Evolutionary conservation across 2,113 vertebrate species (phyloP).

Genomic region (Otocyon megalotis): DNA sequence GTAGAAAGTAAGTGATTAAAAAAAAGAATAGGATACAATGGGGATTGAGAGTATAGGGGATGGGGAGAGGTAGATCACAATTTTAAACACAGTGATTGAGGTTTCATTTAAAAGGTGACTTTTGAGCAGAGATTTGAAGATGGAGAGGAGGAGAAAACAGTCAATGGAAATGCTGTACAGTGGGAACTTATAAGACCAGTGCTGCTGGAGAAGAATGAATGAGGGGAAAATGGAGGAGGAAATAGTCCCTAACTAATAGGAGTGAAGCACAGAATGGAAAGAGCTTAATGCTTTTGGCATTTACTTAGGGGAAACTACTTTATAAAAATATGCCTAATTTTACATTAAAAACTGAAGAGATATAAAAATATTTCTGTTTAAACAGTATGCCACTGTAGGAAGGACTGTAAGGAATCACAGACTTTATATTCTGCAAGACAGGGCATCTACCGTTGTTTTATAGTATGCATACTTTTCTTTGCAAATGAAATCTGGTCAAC

Average conservation of each 20-base stretch:
- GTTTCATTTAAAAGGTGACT: not conserved
- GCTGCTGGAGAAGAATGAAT: not conserved
- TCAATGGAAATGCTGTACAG: not conserved
- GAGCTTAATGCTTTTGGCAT: not conserved
- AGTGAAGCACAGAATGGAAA: not conserved
- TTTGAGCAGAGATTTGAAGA: conserved; percentile 3
- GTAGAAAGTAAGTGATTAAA: not conserved
- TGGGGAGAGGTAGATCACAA: not conserved
- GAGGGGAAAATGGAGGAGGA: not conserved
- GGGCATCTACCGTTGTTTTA: not conserved
- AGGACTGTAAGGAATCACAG: not conserved
- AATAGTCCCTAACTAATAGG: not conserved
- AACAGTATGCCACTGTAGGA: not conserved
- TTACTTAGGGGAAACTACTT: conserved; percentile 17
- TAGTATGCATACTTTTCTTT: not conserved
- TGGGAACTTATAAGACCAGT: not conserved
- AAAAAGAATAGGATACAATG: not conserved
- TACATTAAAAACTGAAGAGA: not conserved
- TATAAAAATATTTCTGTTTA: not conserved
- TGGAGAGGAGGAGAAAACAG: not conserved
- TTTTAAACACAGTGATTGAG: not conserved
- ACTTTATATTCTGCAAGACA: not conserved
- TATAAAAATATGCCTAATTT: not conserved
- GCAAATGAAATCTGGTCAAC: conserved; percentile 9
- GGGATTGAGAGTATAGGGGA: not conserved